Base-by-base conservation (phyloP, 2,797 vertebrate species). In the Cirrhinus mrigala region DNA sequence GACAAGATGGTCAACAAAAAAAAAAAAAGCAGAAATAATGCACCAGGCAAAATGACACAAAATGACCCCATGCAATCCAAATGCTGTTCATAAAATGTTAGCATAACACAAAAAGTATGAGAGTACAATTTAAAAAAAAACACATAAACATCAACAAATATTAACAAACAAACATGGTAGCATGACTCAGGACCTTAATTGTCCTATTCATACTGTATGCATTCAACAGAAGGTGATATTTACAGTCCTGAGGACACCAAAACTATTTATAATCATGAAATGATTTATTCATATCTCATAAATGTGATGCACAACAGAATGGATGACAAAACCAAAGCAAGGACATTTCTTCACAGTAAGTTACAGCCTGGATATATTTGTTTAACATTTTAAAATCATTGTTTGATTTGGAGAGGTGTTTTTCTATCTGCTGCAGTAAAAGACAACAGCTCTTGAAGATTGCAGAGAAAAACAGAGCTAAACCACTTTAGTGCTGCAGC, bases 1-100 rank as follows among this genome's bases (percentile, higher is more conserved):
- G 81, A 87, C 81, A 86, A 94, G 90, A 81, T 50, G 82, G 79
- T 79, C 46, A 94, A n/a, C n/a, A 94, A 85, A 48, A 90, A 87
- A 78, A 82, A 70, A 76, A 20, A 88, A 52, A 89, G 48, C 70
- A 71, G 74, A 81, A 85, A 69, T 24, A 40, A 90, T 62, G 33
- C 52, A 71, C 27, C 52, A 29, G 22, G 16, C 37, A 73, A 60
- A 83, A 74, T 58, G 4, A 62, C 15, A 29, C 16, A 66, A 66
- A 33, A 83, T 50, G 16, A 54, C 50, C 37, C n/a, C 83, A 84
- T 79, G 75, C 76, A 79, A 79, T 71, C 14, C 11, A 81, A 56
- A 54, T 46, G 40, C 11, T 46, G 46, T 37, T 27, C 22, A 54
- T 54, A 14, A 71, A 48, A 73, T 24, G 22, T 40, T 27, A 68